These are phyloP conservation scores for Melieria omissa DNA, from an alignment of 2,888 invertebrate species.

Conservation along the genomic window DNA sequence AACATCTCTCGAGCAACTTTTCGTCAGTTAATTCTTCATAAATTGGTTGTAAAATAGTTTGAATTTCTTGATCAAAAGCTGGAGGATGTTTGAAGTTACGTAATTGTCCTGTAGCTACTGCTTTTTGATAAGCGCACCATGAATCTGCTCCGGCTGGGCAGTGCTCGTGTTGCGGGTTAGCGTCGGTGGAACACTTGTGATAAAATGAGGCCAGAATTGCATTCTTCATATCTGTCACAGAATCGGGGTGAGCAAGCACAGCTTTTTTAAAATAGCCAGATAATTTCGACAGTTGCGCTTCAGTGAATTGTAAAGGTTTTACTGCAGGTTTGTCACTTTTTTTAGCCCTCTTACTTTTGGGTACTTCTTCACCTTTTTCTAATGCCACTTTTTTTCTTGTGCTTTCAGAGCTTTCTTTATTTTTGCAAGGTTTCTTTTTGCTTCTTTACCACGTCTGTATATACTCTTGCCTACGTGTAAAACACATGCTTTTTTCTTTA, in stretches of 20 bases:
- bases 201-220: conserved; percentile 54
- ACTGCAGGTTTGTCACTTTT: too few species aligned
- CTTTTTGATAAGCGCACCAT: conserved; percentile 45
- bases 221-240: conserved; percentile 50
- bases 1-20: conserved; percentile 43
- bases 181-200: conserved; percentile 52
- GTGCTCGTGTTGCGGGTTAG: conserved; percentile 52
- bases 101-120: conserved; percentile 24
- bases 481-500: too few species aligned
- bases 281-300: conserved; percentile 52
- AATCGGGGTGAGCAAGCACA: conserved; percentile 50
- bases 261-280: conserved; percentile 55
- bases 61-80: conserved; percentile 32
- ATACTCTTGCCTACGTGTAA: too few species aligned
- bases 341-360: too few species aligned
- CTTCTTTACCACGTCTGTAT: too few species aligned
- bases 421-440: too few species aligned
- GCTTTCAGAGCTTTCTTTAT: too few species aligned
- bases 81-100: conserved; percentile 26
- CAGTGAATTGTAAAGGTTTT: conserved; percentile 48
- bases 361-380: too few species aligned
- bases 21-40: conserved; percentile 39
- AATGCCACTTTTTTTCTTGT: too few species aligned
- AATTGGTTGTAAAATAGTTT: conserved; percentile 42
- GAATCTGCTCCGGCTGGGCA: conserved; percentile 45